Evolutionary conservation across 2,797 vertebrate species (phyloP), one percentile per base, ranked within the genome.

Genomic region (Geotrypetes seraphini): DNA sequence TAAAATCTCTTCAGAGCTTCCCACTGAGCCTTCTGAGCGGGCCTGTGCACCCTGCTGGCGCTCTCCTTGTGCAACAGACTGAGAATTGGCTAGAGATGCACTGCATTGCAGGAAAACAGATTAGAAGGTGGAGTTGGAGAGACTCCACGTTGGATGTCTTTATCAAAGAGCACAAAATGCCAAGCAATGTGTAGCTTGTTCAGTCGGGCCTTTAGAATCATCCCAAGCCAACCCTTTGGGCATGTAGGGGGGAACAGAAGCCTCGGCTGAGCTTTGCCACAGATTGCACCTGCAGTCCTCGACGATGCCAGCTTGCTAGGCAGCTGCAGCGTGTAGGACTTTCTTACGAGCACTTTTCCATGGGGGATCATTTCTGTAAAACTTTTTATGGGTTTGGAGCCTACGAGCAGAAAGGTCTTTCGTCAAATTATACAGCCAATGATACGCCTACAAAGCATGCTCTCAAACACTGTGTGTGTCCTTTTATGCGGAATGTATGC

Each of bases 251-350:
- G 12, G 20, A 16, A 31, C 3, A 38, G 32, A 16, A 13, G 27
- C 19, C 22, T 23, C 36, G 12, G 13, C 25, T n/a, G 19, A 3
- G 1, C 18, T 16, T 45, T 28, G n/a, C n/a, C n/a, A n/a, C n/a
- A n/a, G n/a, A n/a, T 17, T 50, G 47, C 40, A 60, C 20, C 28
- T 16, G 8, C 1, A 27, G 20, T 38, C 27, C 10, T 43, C 22
- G 24, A 17, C 1, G 15, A 53, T 31, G 19, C 39, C 16, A 43
- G 46, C 18, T 36, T 19, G 10, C 10, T 45, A 24, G 14, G 27
- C 50, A 55, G 43, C 62, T 39, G 53, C 28, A 33, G 22, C 21
- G 52, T 33, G 22, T 2, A 12, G 29, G 34, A n/a, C n/a, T n/a
- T n/a, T n/a, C n/a, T n/a, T n/a, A n/a, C n/a, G n/a, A n/a, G n/a